Percentiles rank a stretch among this genome's conserved stretches.
Conservation (phyloP, 2,888 invertebrate genomes). For the Rhynchonema sp. region DNA sequence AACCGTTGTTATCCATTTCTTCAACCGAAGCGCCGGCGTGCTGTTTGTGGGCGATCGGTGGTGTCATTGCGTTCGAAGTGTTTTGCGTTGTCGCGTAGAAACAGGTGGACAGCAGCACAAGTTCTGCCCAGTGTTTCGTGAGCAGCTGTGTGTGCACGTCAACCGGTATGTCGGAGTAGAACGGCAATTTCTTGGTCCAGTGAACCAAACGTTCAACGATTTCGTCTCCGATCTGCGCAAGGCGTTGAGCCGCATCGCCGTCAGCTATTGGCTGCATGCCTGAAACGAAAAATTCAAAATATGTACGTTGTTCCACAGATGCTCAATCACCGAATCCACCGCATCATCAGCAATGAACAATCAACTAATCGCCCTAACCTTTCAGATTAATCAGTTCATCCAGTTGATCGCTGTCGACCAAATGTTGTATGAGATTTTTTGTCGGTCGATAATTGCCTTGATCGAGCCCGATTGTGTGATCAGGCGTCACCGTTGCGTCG, state of each 20-base stretch:
- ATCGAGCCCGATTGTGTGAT: too few relatives aligned
- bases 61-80: too few relatives aligned
- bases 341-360: too few relatives aligned
- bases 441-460: neutral
- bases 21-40: too few relatives aligned
- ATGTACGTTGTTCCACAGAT: too few relatives aligned
- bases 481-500: too few relatives aligned
- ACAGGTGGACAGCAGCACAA: constrained; percentile 23
- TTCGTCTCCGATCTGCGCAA: constrained; percentile 87
- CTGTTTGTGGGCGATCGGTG: too few relatives aligned
- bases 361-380: too few relatives aligned
- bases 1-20: too few relatives aligned
- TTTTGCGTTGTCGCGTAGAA: constrained; percentile 17
- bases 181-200: constrained; percentile 94
- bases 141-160: constrained; percentile 78
- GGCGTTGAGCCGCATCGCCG: constrained; percentile 15
- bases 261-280: neutral
- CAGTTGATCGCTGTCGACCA: constrained; percentile 89
- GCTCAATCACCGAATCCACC: too few relatives aligned
- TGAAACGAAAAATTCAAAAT: too few relatives aligned
- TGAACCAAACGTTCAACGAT: constrained; percentile 94
- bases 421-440: constrained; percentile 30
- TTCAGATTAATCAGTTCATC: constrained; percentile 74
- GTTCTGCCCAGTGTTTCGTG: constrained; percentile 68
- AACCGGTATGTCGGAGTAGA: constrained; percentile 84